Conservation (phyloP, 2,797 vertebrate genomes). For the Ispidina picta region DNA sequence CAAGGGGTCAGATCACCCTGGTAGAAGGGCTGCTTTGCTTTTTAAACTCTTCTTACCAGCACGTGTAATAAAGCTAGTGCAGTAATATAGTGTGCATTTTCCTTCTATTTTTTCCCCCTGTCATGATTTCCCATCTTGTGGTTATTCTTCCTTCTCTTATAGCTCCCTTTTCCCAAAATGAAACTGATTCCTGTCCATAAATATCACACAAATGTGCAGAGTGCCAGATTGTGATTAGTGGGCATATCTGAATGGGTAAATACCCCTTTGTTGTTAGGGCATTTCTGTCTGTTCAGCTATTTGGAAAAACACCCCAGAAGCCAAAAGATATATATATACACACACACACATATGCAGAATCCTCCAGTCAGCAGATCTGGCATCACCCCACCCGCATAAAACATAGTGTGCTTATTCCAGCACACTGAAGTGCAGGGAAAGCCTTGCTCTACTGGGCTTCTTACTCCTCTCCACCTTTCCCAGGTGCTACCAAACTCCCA, state of each 20-base stretch:
- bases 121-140: neutral
- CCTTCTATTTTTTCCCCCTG: neutral
- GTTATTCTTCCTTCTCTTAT: neutral
- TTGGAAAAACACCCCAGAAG: constrained; percentile 36
- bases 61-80: neutral
- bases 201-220: constrained; percentile 28
- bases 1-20: rapidly evolving
- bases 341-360: neutral
- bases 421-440: neutral
- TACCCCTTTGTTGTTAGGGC: neutral
- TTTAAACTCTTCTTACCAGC: neutral
- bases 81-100: neutral
- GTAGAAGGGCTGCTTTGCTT: neutral
- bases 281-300: constrained; percentile 55
- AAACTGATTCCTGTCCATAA: neutral
- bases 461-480: neutral
- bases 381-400: neutral
- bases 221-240: neutral
- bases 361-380: constrained; percentile 34
- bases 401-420: neutral
- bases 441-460: neutral
- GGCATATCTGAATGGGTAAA: constrained; percentile 25
- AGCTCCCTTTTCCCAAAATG: constrained; percentile 13
- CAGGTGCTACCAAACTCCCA: neutral
- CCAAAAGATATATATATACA: neutral